Conservation (phyloP, 2,888 invertebrate species). For the Gibbula magus region DNA sequence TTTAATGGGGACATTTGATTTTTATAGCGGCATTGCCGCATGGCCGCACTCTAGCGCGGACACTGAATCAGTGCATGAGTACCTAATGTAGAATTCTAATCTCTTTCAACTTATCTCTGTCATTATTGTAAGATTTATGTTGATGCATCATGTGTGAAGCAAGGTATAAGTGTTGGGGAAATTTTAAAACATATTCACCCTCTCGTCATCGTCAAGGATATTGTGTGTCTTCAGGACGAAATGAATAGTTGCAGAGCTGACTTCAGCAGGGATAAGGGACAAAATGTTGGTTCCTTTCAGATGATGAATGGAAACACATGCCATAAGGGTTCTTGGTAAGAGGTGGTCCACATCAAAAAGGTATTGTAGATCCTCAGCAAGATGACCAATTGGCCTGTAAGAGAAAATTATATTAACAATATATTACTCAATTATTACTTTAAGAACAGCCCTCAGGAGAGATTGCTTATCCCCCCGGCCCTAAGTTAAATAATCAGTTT, state of each 20-base stretch:
- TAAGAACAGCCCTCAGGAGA: too few species aligned
- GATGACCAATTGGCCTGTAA: not conserved
- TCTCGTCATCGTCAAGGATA: not conserved
- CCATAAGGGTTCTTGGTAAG: conserved; percentile 43
- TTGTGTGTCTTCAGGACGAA: conserved; percentile 7
- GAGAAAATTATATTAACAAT: not conserved
- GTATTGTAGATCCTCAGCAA: conserved; percentile 4
- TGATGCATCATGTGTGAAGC: too few species aligned
- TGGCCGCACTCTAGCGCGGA: too few species aligned
- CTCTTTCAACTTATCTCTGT: not conserved
- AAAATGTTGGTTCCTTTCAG: conserved; percentile 20
- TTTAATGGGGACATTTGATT: too few species aligned
- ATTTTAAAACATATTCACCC: not conserved
- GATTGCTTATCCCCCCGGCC: too few species aligned
- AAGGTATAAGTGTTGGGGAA: too few species aligned
- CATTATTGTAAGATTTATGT: too few species aligned
- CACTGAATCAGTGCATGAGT: not conserved
- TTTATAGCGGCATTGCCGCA: too few species aligned
- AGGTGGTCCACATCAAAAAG: conserved; percentile 42
- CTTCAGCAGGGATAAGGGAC: not conserved
- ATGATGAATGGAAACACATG: conserved; percentile 22
- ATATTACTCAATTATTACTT: not conserved
- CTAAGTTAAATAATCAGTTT: too few species aligned
- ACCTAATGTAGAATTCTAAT: not conserved
- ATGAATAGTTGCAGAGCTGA: not conserved